Evolutionary conservation across 2,113 vertebrate genomes (phyloP), one percentile per base, ranked within the genome.

Genomic region (Cathartes aura): DNA sequence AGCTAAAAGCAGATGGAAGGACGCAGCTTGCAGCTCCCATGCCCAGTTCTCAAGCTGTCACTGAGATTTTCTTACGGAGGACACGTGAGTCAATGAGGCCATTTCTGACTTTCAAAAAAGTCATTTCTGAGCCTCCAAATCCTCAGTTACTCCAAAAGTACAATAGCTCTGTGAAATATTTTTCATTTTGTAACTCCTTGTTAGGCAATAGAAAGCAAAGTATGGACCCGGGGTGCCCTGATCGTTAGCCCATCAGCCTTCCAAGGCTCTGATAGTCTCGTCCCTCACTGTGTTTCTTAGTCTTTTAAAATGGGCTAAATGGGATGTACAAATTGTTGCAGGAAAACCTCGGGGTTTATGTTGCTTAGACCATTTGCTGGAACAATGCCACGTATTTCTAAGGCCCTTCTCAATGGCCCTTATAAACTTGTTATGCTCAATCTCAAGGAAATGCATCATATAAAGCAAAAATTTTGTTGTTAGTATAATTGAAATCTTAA

Each of bases 131-230:
- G 6, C 30, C 29, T 42, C 34, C 15, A 26, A 38, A 43, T n/a
- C 40, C 45, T n/a, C 20, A 23, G 1, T 30, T 82, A 70, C 43
- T 50, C 16, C 19, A 12, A 3, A 82, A 52, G 4, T 23, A 19
- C 2, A 11, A 6, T 10, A 47, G 8, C 3, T 2, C 9, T 27
- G 45, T 10, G 53, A 23, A 50, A 6, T 15, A 4, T 2, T 13
- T 64, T 26, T 64, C 2, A 3, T 20, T 13, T 48, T 30, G 6
- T 19, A 3, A 4, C 20, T 34, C 9, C 34, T 29, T 20, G 2
- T 45, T 34, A 18, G 27, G 36, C 27, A 82, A 12, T 8, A 34
- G 71, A 38, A 68, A 76, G 23, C 22, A 8, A 67, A 70, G 45
- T 2, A 0, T 3, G 19, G 36, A 9, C 34, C 42, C 15, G n/a